These are phyloP conservation scores for Ochotona princeps DNA, from an alignment of 2,113 vertebrate species.

Conservation along the genomic window DNA sequence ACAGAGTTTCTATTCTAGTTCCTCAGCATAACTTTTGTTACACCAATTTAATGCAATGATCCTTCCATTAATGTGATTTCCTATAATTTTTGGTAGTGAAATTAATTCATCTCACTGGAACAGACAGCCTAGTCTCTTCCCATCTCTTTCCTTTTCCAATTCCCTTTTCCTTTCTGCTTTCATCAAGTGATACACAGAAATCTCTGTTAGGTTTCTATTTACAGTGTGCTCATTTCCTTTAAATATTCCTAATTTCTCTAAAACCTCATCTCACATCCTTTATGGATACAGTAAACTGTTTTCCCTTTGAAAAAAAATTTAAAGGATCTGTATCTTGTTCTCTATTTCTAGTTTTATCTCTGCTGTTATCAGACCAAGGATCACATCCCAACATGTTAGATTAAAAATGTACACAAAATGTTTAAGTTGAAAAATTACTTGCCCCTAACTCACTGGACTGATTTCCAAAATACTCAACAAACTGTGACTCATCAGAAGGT, in stretches of 20 bases:
- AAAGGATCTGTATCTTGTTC: neutral
- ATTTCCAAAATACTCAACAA: neutral
- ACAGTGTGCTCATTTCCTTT: neutral
- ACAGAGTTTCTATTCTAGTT: neutral
- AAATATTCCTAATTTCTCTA: neutral
- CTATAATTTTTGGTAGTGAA: neutral
- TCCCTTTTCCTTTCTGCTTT: neutral
- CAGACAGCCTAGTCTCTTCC: neutral
- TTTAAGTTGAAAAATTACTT: conserved; percentile 6
- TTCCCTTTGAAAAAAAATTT: neutral
- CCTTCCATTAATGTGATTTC: neutral
- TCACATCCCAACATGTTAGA: neutral
- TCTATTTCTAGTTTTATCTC: neutral
- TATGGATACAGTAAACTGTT: neutral
- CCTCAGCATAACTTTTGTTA: neutral
- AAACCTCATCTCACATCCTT: neutral
- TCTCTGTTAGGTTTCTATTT: conserved; percentile 34
- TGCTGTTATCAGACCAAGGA: neutral
- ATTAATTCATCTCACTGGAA: neutral
- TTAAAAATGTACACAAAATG: neutral
- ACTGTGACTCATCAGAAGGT: neutral
- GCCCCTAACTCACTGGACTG: conserved; percentile 4
- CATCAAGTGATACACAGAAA: neutral
- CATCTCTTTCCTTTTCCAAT: neutral
- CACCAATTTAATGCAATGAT: neutral